These are phyloP conservation scores for Cardiocondyla obscurior DNA, from an alignment of 1,140 invertebrate species.

Conservation along the genomic window DNA sequence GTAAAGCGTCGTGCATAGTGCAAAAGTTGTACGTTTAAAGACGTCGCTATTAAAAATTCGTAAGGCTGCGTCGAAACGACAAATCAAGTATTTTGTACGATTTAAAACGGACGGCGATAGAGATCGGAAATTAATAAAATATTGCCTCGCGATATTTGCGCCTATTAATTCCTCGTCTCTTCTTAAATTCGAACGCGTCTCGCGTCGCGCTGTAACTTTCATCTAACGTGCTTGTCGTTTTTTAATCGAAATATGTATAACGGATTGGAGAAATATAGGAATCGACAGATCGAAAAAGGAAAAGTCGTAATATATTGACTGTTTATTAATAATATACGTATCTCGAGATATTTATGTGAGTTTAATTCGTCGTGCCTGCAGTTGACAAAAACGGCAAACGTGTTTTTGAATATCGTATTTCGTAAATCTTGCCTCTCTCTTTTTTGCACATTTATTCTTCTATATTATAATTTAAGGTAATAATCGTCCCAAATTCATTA, in stretches of 20 bases:
- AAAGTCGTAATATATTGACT: background rate
- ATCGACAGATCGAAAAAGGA: background rate
- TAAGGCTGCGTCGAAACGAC: background rate
- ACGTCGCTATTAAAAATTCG: background rate
- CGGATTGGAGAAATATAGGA: background rate
- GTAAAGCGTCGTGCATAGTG: background rate
- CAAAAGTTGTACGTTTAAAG: background rate
- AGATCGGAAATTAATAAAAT: background rate
- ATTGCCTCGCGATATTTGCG: background rate
- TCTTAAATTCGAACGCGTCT: background rate
- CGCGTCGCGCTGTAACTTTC: background rate
- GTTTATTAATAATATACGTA: background rate
- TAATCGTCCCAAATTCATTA: background rate
- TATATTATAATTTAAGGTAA: background rate
- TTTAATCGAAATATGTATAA: background rate
- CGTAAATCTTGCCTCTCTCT: background rate
- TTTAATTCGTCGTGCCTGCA: background rate
- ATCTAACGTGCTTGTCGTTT: background rate
- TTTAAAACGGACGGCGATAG: background rate
- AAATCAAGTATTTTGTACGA: background rate
- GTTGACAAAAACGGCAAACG: background rate
- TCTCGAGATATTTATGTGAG: background rate
- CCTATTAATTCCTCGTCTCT: background rate
- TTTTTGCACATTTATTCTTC: background rate
- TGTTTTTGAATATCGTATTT: background rate